Base-by-base conservation (phyloP, 2,113 vertebrate species). In the Larimichthys crocea region DNA sequence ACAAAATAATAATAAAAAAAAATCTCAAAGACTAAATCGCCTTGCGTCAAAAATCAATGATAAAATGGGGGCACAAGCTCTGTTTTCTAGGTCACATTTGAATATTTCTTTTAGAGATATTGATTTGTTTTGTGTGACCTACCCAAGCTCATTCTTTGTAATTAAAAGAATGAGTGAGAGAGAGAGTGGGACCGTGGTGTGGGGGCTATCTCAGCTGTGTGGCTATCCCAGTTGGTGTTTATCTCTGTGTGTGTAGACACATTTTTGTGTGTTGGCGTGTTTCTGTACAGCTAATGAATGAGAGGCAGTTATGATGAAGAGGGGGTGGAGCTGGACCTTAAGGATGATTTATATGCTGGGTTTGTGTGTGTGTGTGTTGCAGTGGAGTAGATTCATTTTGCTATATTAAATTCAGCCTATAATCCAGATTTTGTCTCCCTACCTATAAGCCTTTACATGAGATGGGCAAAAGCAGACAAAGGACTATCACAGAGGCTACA, bases 51-150 rank as follows among this genome's bases (percentile, higher is more conserved):
- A 95, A 95, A 95, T 95, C 94, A 94, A 95, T 94, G 84, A 86
- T 92, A 93, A 93, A 95, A 94, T 91, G 91, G 79, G 87, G 88
- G 78, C 42, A 50, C 73, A 5, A 62, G 86, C 83, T 92, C 86
- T 89, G 89, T 92, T 93, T 95, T 95, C 95, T 94, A 93, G 94
- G 94, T 94, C 93, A 93, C 86, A 94, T 95, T 94, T 95, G 89
- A 94, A 95, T 95, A 95, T 94, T 94, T 95, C 69, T 94, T 94
- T 94, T 88, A 90, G 84, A 91, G 91, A 3, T 94, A 95, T 95
- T 94, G 94, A 95, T 95, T 94, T 91, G 89, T 93, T 91, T 94
- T 93, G 89, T 92, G 93, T 94, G 92, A 94, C 92, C 92, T 88
- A 80, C 83, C 89, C 88, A 78, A 61, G 80, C 84, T 90, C 92